A percentile compares a stretch with the other conserved stretches of the same genome.
These are phyloP conservation scores for Sapayoa aenigma DNA, from an alignment of 2,113 vertebrate genomes.

Conservation along the genomic window DNA sequence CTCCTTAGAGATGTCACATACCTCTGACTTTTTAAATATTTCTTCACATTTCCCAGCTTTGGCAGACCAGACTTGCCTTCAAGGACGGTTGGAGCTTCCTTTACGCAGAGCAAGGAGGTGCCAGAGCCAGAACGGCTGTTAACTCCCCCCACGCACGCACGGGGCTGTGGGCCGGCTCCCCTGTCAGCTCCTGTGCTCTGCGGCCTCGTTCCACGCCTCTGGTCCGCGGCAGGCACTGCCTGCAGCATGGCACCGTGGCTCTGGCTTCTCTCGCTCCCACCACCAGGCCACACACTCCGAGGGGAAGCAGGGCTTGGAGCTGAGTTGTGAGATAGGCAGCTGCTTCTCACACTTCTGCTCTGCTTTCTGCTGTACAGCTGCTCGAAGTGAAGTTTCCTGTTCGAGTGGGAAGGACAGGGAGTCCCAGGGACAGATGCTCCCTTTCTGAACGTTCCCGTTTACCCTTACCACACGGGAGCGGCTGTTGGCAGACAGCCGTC, in stretches of 20 bases:
- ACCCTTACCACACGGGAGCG: too few relatives aligned
- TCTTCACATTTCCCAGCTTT: background rate
- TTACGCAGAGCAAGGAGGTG: background rate
- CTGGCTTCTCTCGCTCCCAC: too few relatives aligned
- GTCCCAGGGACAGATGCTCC: rapidly evolving
- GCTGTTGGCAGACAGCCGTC: rapidly evolving
- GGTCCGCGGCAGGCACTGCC: rapidly evolving
- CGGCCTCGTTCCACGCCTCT: rapidly evolving
- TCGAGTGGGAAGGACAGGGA: background rate
- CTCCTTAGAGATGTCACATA: background rate
- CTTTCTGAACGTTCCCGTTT: background rate
- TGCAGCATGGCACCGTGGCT: rapidly evolving
- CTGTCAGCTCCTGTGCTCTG: background rate
- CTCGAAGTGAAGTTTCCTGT: background rate
- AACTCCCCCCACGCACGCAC: rapidly evolving
- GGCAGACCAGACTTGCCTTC: background rate
- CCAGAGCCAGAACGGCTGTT: rapidly evolving
- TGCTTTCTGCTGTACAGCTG: background rate
- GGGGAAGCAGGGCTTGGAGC: background rate
- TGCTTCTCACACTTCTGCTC: background rate
- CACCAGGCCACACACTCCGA: rapidly evolving
- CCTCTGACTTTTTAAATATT: background rate
- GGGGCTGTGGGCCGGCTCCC: background rate
- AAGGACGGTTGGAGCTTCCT: background rate
- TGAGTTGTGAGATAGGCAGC: rapidly evolving